phyloP scores from a whole-genome alignment of 2,888 invertebrate genomes.

The Lottia scabra region DNA sequence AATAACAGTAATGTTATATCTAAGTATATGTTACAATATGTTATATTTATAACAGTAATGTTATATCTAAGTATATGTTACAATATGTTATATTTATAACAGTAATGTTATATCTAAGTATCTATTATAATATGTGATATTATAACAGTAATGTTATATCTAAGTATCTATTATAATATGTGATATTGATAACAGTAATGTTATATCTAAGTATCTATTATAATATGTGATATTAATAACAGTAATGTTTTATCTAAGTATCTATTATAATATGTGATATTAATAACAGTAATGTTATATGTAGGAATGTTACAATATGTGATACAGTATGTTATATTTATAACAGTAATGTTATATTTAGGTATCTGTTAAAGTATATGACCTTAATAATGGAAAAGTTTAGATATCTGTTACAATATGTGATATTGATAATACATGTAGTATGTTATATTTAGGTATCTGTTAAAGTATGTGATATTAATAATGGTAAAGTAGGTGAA shows the following conservation, averaged over 20 bases:
- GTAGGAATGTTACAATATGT: neutral
- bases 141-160: too few relatives aligned
- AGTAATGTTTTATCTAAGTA: constrained; percentile 42
- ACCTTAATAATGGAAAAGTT: too few relatives aligned
- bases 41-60: neutral
- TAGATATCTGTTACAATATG: neutral
- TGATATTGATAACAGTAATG: too few relatives aligned
- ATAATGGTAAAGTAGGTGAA: constrained; percentile 63
- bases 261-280: constrained; percentile 68
- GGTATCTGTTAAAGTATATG: too few relatives aligned
- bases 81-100: constrained; percentile 66
- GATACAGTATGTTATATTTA: neutral
- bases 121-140: neutral
- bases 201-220: too few relatives aligned
- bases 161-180: too few relatives aligned
- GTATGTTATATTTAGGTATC: constrained; percentile 51
- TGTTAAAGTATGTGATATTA: constrained; percentile 67
- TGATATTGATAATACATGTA: neutral
- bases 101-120: constrained; percentile 44
- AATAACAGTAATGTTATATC: too few relatives aligned
- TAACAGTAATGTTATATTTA: neutral
- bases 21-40: neutral
- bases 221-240: neutral
- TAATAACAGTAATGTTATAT: constrained; percentile 54
- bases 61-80: constrained; percentile 59